These are phyloP conservation scores for Marcusenius ussheri DNA, from an alignment of 2,113 vertebrate genomes.

Conservation along the genomic window DNA sequence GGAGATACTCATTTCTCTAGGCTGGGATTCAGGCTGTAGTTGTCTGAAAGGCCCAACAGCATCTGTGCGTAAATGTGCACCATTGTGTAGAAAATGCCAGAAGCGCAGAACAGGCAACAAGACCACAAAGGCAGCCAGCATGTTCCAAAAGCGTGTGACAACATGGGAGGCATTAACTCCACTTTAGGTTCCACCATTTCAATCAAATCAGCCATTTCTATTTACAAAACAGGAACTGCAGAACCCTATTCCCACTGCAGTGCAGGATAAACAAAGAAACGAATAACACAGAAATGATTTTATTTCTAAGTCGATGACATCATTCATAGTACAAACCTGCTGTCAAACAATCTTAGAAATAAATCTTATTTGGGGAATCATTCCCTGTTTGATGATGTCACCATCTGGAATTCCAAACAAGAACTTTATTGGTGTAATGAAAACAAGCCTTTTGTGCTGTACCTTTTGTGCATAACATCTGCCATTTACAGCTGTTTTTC, in stretches of 20 bases:
- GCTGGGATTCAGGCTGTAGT: constrained; percentile 59
- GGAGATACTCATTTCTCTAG: constrained; percentile 50
- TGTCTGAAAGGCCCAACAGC: constrained; percentile 60
- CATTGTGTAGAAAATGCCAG: constrained; percentile 73
- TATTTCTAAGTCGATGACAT: neutral
- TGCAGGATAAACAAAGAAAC: neutral
- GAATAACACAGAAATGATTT: neutral
- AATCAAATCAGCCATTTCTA: neutral
- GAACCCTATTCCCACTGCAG: neutral
- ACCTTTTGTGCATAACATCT: neutral
- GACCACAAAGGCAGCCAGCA: constrained; percentile 67
- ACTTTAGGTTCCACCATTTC: neutral
- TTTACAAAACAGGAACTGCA: neutral
- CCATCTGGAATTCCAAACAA: neutral
- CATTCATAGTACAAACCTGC: neutral
- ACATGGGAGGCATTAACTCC: constrained; percentile 40
- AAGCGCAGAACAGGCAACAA: constrained; percentile 62
- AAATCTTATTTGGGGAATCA: neutral
- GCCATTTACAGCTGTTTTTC: neutral
- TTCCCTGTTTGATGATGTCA: neutral
- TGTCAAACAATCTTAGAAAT: neutral
- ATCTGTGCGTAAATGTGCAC: constrained; percentile 58
- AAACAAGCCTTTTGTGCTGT: neutral
- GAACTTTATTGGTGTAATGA: neutral
- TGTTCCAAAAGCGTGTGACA: constrained; percentile 67